Percentiles rank a stretch among this genome's conserved stretches.
These are phyloP conservation scores for Spisula solida DNA, from an alignment of 2,888 invertebrate species.

Conservation along the genomic window DNA sequence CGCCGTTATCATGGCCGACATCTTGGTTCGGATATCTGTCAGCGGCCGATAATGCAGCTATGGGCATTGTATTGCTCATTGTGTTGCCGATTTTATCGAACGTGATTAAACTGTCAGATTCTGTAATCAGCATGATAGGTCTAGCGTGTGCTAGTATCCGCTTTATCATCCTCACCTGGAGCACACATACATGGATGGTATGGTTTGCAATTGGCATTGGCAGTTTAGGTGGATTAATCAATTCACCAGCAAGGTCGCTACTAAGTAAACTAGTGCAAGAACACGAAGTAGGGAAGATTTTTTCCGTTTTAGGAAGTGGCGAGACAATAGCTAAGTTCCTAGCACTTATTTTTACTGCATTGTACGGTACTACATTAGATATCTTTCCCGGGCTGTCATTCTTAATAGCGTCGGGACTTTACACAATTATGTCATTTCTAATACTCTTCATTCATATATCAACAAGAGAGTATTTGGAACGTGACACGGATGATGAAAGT, in stretches of 20 bases:
- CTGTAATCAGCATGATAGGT: constrained; percentile 81
- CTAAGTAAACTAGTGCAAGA: constrained; percentile 85
- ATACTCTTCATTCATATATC: constrained; percentile 71
- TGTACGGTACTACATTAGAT: constrained; percentile 83
- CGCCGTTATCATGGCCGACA: constrained; percentile 84
- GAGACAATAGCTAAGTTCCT: constrained; percentile 85
- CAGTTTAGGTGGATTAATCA: constrained; percentile 81
- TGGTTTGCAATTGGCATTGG: constrained; percentile 81
- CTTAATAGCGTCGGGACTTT: constrained; percentile 79
- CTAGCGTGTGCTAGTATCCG: constrained; percentile 81
- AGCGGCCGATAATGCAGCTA: constrained; percentile 84
- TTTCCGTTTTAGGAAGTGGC: constrained; percentile 83
- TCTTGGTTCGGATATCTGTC: constrained; percentile 85
- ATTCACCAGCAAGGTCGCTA: constrained; percentile 83
- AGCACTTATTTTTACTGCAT: constrained; percentile 81
- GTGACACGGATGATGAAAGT: constrained; percentile 57
- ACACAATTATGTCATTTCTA: constrained; percentile 74
- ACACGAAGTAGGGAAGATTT: constrained; percentile 85
- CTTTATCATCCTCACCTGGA: constrained; percentile 77
- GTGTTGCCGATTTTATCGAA: constrained; percentile 83
- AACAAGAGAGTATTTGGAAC: constrained; percentile 65
- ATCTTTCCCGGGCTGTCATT: constrained; percentile 84
- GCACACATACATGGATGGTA: constrained; percentile 80
- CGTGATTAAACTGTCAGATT: constrained; percentile 79
- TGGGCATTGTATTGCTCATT: constrained; percentile 83